Conservation (phyloP, 2,888 invertebrate genomes). For the Tineola bisselliella region DNA sequence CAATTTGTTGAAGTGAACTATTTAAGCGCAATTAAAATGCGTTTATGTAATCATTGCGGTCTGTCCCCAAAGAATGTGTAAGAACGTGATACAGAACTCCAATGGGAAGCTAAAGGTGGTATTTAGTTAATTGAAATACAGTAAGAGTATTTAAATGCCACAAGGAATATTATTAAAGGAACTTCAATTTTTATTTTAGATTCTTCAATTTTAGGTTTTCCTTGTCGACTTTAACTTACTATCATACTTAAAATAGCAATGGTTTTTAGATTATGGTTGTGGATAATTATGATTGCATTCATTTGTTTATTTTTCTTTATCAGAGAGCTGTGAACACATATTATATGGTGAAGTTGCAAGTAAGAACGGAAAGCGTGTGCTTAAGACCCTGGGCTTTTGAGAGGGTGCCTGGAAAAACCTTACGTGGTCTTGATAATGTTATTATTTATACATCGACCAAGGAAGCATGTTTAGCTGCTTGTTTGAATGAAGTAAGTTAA, state of each 20-base stretch:
- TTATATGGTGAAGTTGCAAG: slow-evolving; percentile 93
- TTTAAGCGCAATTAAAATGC: slow-evolving; percentile 5
- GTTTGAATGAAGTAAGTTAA: slow-evolving; percentile 81
- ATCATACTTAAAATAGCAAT: too few relatives aligned
- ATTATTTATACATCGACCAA: slow-evolving; percentile 93
- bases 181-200: too few relatives aligned
- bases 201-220: too few relatives aligned
- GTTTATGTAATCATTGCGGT: slow-evolving; percentile 5
- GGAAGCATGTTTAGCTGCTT: slow-evolving; percentile 92
- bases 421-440: slow-evolving; percentile 89
- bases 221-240: too few relatives aligned
- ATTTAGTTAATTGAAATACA: not conserved
- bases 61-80: not conserved
- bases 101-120: not conserved
- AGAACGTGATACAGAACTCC: not conserved
- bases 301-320: slow-evolving; percentile 15
- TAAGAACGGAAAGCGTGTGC: slow-evolving; percentile 91
- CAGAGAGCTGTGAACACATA: slow-evolving; percentile 89
- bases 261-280: too few relatives aligned
- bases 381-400: slow-evolving; percentile 93
- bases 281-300: not conserved
- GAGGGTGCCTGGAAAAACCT: slow-evolving; percentile 91
- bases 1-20: slow-evolving; percentile 7
- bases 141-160: not conserved
- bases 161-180: not conserved